Percentiles rank a stretch among this genome's conserved stretches.
Evolutionary conservation across 2,888 invertebrate genomes (phyloP).

Genomic region (Hanleya hanleyi): DNA sequence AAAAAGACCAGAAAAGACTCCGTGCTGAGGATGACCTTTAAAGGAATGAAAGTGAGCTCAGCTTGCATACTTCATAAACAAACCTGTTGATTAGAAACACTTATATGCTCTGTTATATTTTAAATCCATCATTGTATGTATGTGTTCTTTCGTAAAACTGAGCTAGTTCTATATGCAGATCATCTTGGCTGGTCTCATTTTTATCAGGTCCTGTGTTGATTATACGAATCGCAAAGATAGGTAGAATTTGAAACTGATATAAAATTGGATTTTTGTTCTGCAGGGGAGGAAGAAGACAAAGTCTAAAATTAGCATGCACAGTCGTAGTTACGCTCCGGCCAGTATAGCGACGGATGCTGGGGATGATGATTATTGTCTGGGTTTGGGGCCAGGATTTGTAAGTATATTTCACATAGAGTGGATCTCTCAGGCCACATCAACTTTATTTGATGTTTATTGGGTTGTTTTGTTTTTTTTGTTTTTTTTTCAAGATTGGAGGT

Average conservation of each 20-base stretch:
- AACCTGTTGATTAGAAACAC: too few species aligned
- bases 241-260: not conserved
- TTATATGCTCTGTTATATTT: too few species aligned
- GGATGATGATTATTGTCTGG: constrained; percentile 29
- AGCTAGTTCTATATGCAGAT: too few species aligned
- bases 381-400: constrained; percentile 1
- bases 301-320: constrained; percentile 39
- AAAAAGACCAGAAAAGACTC: constrained; percentile 77
- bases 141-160: too few species aligned
- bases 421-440: too few species aligned
- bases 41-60: constrained; percentile 75
- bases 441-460: too few species aligned
- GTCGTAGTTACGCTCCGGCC: constrained; percentile 67
- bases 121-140: too few species aligned
- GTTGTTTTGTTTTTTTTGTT: not conserved
- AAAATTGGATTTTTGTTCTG: not conserved
- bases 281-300: constrained; percentile 38
- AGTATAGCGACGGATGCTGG: constrained; percentile 49
- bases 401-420: too few species aligned
- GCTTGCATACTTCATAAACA: too few species aligned
- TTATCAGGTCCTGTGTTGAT: too few species aligned
- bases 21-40: constrained; percentile 87
- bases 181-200: too few species aligned
- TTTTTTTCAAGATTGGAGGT: too few species aligned
- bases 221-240: not conserved